Evolutionary conservation across 2,888 invertebrate genomes (phyloP).

Genomic region (Agrilus mali): DNA sequence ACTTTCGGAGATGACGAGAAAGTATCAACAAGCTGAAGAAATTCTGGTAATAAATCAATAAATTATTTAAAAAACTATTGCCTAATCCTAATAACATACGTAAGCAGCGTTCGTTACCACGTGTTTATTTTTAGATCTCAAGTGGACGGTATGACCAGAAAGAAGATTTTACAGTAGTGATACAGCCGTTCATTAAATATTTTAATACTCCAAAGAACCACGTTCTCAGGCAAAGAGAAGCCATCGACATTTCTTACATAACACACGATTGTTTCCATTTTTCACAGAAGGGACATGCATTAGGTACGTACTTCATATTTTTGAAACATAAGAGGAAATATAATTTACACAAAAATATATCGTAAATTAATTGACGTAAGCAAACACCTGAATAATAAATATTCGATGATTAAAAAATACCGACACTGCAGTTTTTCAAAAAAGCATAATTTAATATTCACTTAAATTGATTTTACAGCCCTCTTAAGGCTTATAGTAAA

Average conservation of each 20-base stretch:
- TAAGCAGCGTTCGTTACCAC: neutral
- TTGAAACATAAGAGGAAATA: too few relatives aligned
- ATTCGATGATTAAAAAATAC: too few relatives aligned
- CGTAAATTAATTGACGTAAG: too few relatives aligned
- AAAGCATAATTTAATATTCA: too few relatives aligned
- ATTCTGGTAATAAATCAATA: slow-evolving; percentile 40
- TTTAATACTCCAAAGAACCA: slow-evolving; percentile 49
- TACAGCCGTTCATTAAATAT: slow-evolving; percentile 59
- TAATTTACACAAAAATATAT: too few relatives aligned
- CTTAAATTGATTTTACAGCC: too few relatives aligned
- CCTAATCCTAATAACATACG: slow-evolving; percentile 1
- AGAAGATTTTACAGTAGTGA: slow-evolving; percentile 57
- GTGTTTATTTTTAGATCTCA: slow-evolving; percentile 32
- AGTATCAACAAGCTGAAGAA: slow-evolving; percentile 55
- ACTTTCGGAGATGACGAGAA: slow-evolving; percentile 45
- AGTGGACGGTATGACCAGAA: slow-evolving; percentile 52
- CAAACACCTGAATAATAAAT: too few relatives aligned
- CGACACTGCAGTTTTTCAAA: too few relatives aligned
- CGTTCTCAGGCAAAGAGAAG: slow-evolving; percentile 31
- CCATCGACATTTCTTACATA: slow-evolving; percentile 56
- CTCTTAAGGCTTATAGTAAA: too few relatives aligned
- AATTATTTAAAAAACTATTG: neutral
- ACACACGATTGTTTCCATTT: slow-evolving; percentile 71
- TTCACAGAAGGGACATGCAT: slow-evolving; percentile 66
- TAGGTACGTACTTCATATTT: slow-evolving; percentile 38